Percentiles rank a stretch among this genome's conserved stretches.
Evolutionary conservation across 2,888 invertebrate species (phyloP).

Genomic region (Eurytoma californica): DNA sequence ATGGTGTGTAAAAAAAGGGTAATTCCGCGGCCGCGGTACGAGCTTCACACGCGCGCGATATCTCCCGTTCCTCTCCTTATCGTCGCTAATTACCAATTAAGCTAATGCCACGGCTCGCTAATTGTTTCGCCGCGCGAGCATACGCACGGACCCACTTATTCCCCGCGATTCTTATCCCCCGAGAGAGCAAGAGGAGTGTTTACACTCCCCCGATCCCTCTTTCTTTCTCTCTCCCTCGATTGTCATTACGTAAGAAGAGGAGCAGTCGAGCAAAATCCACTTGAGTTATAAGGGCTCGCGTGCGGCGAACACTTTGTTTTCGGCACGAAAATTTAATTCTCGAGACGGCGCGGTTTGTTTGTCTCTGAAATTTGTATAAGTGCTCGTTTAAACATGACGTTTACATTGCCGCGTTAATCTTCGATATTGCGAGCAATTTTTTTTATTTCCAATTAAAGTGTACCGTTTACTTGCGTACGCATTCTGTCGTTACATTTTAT

Average conservation of each 20-base stretch:
- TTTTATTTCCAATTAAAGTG: no score
- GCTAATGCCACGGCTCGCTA: slow-evolving; percentile 47
- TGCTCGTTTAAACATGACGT: no score
- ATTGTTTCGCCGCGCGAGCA: slow-evolving; percentile 40
- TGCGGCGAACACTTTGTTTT: no score
- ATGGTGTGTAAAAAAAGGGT: slow-evolving; percentile 5
- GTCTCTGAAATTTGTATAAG: no score
- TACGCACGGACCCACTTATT: slow-evolving; percentile 45
- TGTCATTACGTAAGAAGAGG: slow-evolving; percentile 24
- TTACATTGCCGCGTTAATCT: no score
- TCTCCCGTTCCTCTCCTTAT: slow-evolving; percentile 29
- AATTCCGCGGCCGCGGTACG: slow-evolving; percentile 2
- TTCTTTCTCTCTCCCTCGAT: slow-evolving; percentile 5
- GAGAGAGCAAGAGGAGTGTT: slow-evolving; percentile 8
- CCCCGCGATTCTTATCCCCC: slow-evolving; percentile 28
- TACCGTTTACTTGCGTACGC: no score
- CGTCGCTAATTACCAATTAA: slow-evolving; percentile 52
- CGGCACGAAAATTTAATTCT: neutral
- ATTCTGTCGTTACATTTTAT: no score
- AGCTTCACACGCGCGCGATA: slow-evolving; percentile 3
- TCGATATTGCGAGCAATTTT: no score
- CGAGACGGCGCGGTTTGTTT: neutral
- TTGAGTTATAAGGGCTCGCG: no score
- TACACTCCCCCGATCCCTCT: neutral
- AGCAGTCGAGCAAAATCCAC: neutral